A percentile compares a stretch with the other conserved stretches of the same genome.
phyloP scores from a whole-genome alignment of 2,797 vertebrate genomes.

The Hippoglossus hippoglossus region DNA sequence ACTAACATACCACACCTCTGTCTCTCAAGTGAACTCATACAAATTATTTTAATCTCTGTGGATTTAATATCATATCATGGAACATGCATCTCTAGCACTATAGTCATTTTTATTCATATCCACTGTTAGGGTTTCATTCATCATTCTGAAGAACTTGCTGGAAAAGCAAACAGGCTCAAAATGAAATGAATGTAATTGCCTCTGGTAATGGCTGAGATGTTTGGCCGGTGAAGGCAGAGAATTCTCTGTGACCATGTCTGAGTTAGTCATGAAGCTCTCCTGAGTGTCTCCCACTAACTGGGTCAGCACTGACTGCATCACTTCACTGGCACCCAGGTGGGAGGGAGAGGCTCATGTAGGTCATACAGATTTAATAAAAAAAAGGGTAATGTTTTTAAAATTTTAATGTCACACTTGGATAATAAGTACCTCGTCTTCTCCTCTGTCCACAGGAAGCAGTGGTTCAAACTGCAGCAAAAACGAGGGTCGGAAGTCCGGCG shows the following conservation, averaged over 20 bases:
- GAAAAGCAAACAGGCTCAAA: constrained; percentile 34
- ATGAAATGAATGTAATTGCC: constrained; percentile 53
- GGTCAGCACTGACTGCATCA: constrained; percentile 51
- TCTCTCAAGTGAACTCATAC: neutral
- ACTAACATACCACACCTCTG: neutral
- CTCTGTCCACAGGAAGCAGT: constrained; percentile 89
- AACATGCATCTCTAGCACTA: neutral
- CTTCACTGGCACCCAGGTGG: constrained; percentile 27
- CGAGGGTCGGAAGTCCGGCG: constrained; percentile 89
- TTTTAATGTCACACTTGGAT: neutral
- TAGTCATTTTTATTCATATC: constrained; percentile 2
- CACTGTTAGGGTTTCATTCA: constrained; percentile 10
- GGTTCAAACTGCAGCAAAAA: constrained; percentile 96
- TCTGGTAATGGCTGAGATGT: constrained; percentile 40
- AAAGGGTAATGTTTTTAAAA: neutral
- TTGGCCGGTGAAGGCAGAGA: constrained; percentile 34
- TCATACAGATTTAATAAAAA: constrained; percentile 6
- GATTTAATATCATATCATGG: neutral
- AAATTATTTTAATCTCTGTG: neutral
- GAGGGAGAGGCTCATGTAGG: constrained; percentile 21
- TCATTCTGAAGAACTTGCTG: constrained; percentile 16
- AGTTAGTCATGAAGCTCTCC: constrained; percentile 65
- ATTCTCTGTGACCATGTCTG: constrained; percentile 41
- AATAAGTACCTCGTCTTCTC: constrained; percentile 11
- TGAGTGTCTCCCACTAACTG: constrained; percentile 53